These are phyloP conservation scores for Lytechinus pictus DNA, from an alignment of 35 echinoderm and acorn worm species.

Conservation along the genomic window DNA sequence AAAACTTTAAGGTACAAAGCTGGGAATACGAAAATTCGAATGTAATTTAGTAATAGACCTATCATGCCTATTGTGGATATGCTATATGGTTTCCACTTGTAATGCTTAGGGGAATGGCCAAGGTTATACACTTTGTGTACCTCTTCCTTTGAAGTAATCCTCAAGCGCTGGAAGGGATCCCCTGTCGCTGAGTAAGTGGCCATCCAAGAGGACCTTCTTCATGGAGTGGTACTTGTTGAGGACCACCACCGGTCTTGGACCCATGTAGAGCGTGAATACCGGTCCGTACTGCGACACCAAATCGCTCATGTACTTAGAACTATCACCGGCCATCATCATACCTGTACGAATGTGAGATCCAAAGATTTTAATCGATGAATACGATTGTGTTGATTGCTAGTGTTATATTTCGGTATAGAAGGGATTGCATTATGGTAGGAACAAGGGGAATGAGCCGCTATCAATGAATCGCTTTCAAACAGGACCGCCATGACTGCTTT, in stretches of 20 bases:
- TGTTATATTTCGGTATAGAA: too few relatives aligned
- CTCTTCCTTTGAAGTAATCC: constrained; percentile 74
- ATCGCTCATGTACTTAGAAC: constrained; percentile 48
- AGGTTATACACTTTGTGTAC: neutral
- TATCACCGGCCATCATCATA: constrained; percentile 20
- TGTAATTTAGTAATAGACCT: too few relatives aligned
- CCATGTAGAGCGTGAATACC: constrained; percentile 70
- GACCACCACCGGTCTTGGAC: constrained; percentile 60
- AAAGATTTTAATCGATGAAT: neutral
- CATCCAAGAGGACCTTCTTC: constrained; percentile 44
- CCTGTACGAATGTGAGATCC: neutral
- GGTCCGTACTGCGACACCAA: constrained; percentile 52
- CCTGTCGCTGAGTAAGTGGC: constrained; percentile 58
- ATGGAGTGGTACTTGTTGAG: constrained; percentile 54
- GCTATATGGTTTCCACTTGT: too few relatives aligned
- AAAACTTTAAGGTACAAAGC: neutral
- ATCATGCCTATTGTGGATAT: too few relatives aligned
- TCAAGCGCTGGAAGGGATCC: constrained; percentile 55
- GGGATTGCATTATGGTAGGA: too few relatives aligned
- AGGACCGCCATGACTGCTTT: too few relatives aligned
- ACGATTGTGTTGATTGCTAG: too few relatives aligned
- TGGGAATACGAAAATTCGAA: neutral
- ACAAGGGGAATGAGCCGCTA: too few relatives aligned
- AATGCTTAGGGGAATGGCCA: neutral
- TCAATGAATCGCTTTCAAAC: too few relatives aligned